These are phyloP conservation scores for Suillia variegata DNA, from an alignment of 2,888 invertebrate genomes.

Conservation along the genomic window DNA sequence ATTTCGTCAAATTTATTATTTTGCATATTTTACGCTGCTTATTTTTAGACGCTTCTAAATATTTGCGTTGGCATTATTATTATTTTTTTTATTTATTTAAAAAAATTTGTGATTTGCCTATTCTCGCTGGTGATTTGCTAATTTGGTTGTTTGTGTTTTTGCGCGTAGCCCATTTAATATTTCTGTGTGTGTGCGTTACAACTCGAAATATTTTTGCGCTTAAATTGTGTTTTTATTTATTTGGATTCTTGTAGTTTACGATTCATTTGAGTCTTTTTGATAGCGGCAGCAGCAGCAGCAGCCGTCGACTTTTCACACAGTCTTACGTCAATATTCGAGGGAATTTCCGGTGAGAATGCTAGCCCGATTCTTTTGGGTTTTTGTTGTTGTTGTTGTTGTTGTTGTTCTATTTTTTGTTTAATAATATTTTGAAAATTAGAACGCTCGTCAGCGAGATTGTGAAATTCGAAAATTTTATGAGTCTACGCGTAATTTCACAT, in stretches of 20 bases:
- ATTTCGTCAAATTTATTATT: conserved; percentile 1
- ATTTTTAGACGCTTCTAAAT: conserved; percentile 1
- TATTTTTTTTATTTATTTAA: not conserved
- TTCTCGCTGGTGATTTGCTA: no score
- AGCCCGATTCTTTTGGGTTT: not conserved
- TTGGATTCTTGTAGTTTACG: no score
- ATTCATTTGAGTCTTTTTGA: not conserved
- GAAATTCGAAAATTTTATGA: no score
- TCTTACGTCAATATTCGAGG: conserved; percentile 32
- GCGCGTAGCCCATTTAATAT: not conserved
- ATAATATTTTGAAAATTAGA: no score
- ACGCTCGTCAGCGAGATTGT: no score
- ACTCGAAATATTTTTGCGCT: no score
- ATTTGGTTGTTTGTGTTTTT: not conserved
- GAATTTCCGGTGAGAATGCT: conserved; percentile 32
- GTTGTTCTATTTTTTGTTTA: no score
- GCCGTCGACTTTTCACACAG: no score
- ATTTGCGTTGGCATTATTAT: not conserved
- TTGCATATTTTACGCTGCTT: not conserved
- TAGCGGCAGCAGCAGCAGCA: not conserved
- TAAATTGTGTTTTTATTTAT: no score
- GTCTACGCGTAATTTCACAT: no score
- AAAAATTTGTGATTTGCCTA: not conserved
- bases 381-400: no score
- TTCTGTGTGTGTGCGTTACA: no score